Evolutionary conservation across 2,113 vertebrate species (phyloP), one percentile per base, ranked within the genome.

Genomic region (Spermophilus dauricus): DNA sequence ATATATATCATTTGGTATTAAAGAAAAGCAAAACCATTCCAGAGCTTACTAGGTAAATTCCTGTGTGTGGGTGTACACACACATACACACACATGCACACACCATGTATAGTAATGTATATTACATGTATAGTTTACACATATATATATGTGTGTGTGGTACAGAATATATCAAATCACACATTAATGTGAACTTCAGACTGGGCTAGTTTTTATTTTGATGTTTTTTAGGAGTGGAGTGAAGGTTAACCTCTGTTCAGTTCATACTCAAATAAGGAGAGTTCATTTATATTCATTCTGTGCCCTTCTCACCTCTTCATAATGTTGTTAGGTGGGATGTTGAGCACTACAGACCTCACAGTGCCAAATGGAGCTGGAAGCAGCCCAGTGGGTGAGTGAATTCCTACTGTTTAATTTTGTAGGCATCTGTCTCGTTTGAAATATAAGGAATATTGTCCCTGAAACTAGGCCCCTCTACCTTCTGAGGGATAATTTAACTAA

Each of bases 301-400:
- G 48, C 32, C 92, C 95, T 97, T 92, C 61, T 92, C 70, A 56
- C 84, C 86, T 2, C 69, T 89, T 91, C 87, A 17, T 84, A 42
- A 96, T 96, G 7, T 98, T 96, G 73, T 98, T 98, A 99, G 99
- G 99, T 99, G 99, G 98, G 97, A 99, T 99, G 99, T 97, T 99
- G 98, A 99, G 98, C 98, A 98, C 99, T 72, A 95, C 99, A 97
- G 99, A 99, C 97, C 99, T 99, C 97, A 97, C 99, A 97, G 99
- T 99, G 99, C 99, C 99, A 99, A 99, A 99, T 98, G 99, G 99
- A 99, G 98, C 98, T 98, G 99, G 99, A 98, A 99, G 98, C 97
- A 99, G 99, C 98, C 99, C 99, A 98, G 99, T 98, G 97, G 99
- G 99, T 99, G 98, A 99, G 99, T 99, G 84, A 11, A 4, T 7